A percentile compares a stretch with the other conserved stretches of the same genome.
These are phyloP conservation scores for Heliconius eleuchia DNA, from an alignment of 1,140 invertebrate genomes.

Conservation along the genomic window DNA sequence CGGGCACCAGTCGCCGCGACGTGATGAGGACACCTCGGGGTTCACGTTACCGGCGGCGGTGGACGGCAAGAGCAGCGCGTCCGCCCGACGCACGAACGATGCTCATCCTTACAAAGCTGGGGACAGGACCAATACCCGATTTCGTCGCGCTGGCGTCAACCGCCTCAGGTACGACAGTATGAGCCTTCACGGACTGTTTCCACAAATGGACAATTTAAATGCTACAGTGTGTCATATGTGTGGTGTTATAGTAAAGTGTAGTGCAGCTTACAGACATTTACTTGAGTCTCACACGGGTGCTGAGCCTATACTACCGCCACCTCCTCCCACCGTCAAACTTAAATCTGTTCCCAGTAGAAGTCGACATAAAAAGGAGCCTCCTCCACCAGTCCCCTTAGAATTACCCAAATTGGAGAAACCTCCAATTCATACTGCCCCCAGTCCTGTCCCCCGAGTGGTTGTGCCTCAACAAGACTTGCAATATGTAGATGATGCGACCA, in stretches of 20 bases:
- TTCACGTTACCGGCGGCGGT: constrained; percentile 56
- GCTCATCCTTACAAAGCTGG: constrained; percentile 58
- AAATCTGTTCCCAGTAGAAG: constrained; percentile 56
- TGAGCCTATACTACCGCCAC: constrained; percentile 66
- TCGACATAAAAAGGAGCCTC: constrained; percentile 72
- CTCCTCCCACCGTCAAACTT: constrained; percentile 66
- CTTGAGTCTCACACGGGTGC: constrained; percentile 61
- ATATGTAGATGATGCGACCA: constrained; percentile 75
- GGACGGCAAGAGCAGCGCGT: constrained; percentile 54
- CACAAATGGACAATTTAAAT: constrained; percentile 84
- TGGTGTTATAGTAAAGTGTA: constrained; percentile 84
- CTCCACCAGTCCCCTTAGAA: constrained; percentile 57
- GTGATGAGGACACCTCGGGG: constrained; percentile 60
- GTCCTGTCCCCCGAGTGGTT: constrained; percentile 68
- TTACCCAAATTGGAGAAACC: constrained; percentile 67
- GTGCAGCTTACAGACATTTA: constrained; percentile 83
- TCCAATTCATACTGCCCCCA: constrained; percentile 62
- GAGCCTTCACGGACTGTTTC: constrained; percentile 84
- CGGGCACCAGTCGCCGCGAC: constrained; percentile 69
- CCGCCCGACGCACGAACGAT: constrained; percentile 52
- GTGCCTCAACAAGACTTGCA: constrained; percentile 68
- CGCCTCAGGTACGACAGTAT: constrained; percentile 73
- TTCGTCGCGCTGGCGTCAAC: constrained; percentile 68
- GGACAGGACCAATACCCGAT: constrained; percentile 46
- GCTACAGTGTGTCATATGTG: constrained; percentile 85